A percentile compares a stretch with the other conserved stretches of the same genome.
phyloP scores from a whole-genome alignment of 2,888 invertebrate genomes.

The Catocala nupta region DNA sequence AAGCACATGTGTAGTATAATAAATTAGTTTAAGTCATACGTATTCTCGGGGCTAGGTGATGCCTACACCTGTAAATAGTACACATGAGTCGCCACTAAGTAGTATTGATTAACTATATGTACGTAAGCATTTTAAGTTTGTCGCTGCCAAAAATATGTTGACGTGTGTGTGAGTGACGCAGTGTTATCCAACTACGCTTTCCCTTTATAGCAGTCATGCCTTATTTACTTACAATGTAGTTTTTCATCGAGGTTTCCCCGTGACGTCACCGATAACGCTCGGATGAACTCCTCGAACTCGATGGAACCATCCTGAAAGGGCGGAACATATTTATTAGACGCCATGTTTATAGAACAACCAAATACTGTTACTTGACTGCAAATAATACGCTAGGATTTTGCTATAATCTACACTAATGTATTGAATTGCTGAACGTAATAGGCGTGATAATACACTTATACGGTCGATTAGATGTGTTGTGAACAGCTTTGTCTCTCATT shows the following conservation, averaged over 20 bases:
- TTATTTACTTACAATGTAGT: slow-evolving; percentile 95
- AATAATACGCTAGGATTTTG: slow-evolving; percentile 1
- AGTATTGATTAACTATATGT: too few species aligned
- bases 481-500: slow-evolving; percentile 14
- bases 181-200: too few species aligned
- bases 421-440: slow-evolving; percentile 1
- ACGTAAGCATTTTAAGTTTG: too few species aligned
- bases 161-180: too few species aligned
- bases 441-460: slow-evolving; percentile 12
- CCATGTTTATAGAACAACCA: not conserved
- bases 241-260: slow-evolving; percentile 99
- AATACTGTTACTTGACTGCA: not conserved
- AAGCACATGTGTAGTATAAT: too few species aligned
- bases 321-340: slow-evolving; percentile 16
- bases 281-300: slow-evolving; percentile 99
- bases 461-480: slow-evolving; percentile 16
- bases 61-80: too few species aligned
- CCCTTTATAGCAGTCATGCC: too few species aligned
- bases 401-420: not conserved
- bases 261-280: slow-evolving; percentile 99
- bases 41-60: too few species aligned
- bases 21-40: too few species aligned
- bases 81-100: too few species aligned
- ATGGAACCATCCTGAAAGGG: slow-evolving; percentile 97
- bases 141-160: too few species aligned